Conservation (phyloP, 1,140 invertebrate genomes). For the Campodea augens region DNA sequence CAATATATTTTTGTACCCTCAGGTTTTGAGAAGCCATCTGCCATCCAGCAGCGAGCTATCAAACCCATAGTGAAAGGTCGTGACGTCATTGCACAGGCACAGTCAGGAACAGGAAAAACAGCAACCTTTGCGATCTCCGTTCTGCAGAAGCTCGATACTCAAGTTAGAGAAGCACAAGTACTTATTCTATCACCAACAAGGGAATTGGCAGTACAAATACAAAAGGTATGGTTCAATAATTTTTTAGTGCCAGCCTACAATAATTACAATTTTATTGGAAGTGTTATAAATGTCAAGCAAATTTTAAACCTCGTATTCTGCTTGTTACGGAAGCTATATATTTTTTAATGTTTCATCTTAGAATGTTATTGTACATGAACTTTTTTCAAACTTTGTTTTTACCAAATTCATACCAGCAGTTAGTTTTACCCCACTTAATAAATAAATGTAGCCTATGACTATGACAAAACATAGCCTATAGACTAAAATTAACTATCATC, state of each 20-base stretch:
- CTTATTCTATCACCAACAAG: constrained; percentile 88
- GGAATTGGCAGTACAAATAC: constrained; percentile 94
- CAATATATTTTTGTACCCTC: constrained; percentile 18
- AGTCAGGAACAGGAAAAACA: constrained; percentile 98
- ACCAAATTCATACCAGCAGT: too few species aligned
- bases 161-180: constrained; percentile 91
- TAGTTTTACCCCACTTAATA: too few species aligned
- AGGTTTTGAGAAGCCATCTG: constrained; percentile 98
- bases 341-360: too few species aligned
- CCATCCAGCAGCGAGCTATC: constrained; percentile 97
- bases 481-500: too few species aligned
- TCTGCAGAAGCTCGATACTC: constrained; percentile 81
- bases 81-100: constrained; percentile 97
- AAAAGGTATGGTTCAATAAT: constrained; percentile 52
- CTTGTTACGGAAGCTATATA: too few species aligned
- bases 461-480: too few species aligned
- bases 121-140: constrained; percentile 96
- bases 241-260: constrained; percentile 1
- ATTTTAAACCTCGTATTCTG: too few species aligned
- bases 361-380: too few species aligned
- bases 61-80: constrained; percentile 90
- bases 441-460: too few species aligned
- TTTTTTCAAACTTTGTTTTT: too few species aligned
- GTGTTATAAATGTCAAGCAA: too few species aligned
- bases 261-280: too few species aligned